Base-by-base conservation (phyloP, 1,140 invertebrate species). In the Drosophila nigrodunni region DNA sequence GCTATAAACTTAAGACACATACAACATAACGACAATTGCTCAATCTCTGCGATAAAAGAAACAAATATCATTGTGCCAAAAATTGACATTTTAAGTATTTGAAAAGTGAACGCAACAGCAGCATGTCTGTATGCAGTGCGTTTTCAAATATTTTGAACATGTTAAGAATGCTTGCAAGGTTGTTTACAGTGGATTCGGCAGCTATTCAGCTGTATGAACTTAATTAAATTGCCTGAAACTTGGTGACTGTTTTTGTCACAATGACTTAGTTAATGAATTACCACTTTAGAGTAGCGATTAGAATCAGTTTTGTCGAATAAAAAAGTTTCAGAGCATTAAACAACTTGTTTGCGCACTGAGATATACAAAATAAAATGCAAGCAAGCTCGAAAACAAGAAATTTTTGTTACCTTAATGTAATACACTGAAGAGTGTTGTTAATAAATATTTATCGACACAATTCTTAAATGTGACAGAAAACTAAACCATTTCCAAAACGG, bases 141-240 rank as follows among this genome's bases (percentile, higher is more conserved):
- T 83, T 88, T 74, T 61, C 54, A 80, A 88, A 88, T 80, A 83
- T 88, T 77, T 87, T 82, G 72, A 74, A 78, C 73, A 87, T 74
- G 79, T 83, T 78, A 87, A 87, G 82, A 88, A 88, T 88, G 83
- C 60, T 68, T 59, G 80, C 83, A 88, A 88, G 83, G 83, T 89
- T 89, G 83, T 74, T 85, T 83, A 52, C 74, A 65, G 47, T 66
- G 35, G 52, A 77, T 79, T 68, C 70, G 67, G 65, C 73, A 66
- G 50, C 46, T 77, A 75, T 82, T 76, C 55, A 67, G 54, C 67
- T 62, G 46, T 61, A 80, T 61, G 49, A 78, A 83, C 83, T 88
- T 88, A 83, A 88, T 87, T 87, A 87, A 87, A 87, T 82, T 78
- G 82, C 67, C 74, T 82, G 76, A 52, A 72, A 68, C 69, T 76